These are phyloP conservation scores for Euleptes europaea DNA, from an alignment of 2,113 vertebrate genomes.

Conservation along the genomic window DNA sequence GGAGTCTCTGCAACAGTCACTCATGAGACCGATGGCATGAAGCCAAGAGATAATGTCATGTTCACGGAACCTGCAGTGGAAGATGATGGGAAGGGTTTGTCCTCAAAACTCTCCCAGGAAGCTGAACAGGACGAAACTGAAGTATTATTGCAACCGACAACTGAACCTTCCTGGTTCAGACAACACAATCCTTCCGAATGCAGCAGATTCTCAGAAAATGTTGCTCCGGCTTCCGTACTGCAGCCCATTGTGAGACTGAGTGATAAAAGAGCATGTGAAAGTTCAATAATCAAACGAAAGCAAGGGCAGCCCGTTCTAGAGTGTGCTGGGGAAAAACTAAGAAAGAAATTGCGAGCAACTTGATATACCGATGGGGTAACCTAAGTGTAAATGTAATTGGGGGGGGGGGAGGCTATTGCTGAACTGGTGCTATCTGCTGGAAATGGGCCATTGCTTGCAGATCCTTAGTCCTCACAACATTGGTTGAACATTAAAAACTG, in stretches of 20 bases:
- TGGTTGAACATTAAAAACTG: not conserved
- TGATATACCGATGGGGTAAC: not conserved
- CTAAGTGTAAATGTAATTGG: not conserved
- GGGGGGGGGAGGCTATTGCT: too few relatives aligned
- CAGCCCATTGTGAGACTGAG: not conserved
- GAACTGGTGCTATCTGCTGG: not conserved
- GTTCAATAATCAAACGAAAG: constrained; percentile 65
- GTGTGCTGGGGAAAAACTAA: constrained; percentile 45
- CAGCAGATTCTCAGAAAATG: fast-evolving
- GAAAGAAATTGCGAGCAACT: constrained; percentile 51
- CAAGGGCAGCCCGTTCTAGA: constrained; percentile 52
- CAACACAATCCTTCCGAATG: not conserved
- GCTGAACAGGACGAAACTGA: not conserved
- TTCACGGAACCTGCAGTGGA: fast-evolving
- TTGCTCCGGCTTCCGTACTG: fast-evolving
- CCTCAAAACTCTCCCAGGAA: fast-evolving
- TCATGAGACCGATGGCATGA: constrained; percentile 63
- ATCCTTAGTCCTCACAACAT: not conserved
- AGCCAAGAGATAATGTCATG: constrained; percentile 47
- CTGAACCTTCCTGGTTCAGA: not conserved
- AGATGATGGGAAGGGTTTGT: fast-evolving
- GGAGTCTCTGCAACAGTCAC: not conserved
- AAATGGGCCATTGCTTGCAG: not conserved
- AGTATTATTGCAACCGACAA: not conserved
- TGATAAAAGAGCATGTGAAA: not conserved